Conservation (phyloP, 2,113 vertebrate species). For the Cyanistes caeruleus region DNA sequence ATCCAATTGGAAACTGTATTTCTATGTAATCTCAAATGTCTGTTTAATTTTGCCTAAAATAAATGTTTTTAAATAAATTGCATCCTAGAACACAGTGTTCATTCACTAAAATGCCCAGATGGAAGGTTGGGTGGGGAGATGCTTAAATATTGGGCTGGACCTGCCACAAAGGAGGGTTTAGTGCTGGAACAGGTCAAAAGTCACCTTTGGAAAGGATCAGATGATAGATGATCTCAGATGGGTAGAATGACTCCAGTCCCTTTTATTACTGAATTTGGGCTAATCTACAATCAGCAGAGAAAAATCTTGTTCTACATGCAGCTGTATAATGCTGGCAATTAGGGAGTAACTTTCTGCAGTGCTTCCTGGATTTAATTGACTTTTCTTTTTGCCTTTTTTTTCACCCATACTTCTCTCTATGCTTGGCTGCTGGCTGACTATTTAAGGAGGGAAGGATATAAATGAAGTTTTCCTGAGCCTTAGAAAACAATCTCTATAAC, state of each 20-base stretch:
- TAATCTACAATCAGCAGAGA: neutral
- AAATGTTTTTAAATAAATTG: conserved; percentile 80
- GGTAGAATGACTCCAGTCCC: neutral
- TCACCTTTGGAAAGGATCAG: neutral
- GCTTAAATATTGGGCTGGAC: neutral
- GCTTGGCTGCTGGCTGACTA: neutral
- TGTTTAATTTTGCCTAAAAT: conserved; percentile 79
- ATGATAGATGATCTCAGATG: too few relatives aligned
- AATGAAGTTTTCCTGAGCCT: neutral
- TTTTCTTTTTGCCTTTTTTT: neutral
- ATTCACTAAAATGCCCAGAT: neutral
- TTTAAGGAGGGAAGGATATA: neutral
- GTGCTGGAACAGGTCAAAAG: neutral
- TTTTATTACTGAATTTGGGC: neutral
- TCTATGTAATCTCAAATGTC: conserved; percentile 79
- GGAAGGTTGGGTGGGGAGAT: neutral
- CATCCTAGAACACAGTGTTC: neutral
- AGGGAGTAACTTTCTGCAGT: neutral
- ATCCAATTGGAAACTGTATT: conserved; percentile 73
- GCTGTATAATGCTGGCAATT: neutral
- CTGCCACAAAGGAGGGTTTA: neutral
- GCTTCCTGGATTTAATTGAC: neutral
- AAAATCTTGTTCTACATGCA: neutral
- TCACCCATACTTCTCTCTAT: neutral
- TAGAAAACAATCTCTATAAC: neutral